These are phyloP conservation scores for Perodicticus potto DNA, from an alignment of 2,797 vertebrate genomes.

Conservation along the genomic window DNA sequence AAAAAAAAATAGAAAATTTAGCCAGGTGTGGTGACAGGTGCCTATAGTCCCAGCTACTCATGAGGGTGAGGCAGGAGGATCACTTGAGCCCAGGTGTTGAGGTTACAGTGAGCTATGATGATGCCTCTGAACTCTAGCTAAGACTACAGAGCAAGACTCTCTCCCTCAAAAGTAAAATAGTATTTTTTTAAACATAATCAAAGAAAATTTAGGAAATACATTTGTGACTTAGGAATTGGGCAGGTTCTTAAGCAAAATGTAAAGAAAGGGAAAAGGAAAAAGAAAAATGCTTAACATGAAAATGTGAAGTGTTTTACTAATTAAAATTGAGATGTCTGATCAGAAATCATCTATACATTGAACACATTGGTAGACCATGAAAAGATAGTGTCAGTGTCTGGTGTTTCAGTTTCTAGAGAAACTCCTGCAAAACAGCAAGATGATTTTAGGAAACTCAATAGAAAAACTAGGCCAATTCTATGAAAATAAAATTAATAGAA, in stretches of 20 bases:
- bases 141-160: neutral
- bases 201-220: conserved; percentile 23
- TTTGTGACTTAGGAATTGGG: neutral
- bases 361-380: neutral
- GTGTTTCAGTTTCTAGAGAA: neutral
- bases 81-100: neutral
- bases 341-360: neutral
- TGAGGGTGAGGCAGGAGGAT: neutral
- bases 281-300: neutral
- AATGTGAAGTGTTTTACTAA: neutral
- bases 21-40: neutral
- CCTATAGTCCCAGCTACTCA: neutral
- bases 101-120: neutral
- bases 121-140: too few relatives aligned
- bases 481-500: conserved; percentile 59
- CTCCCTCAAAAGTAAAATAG: neutral
- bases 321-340: neutral
- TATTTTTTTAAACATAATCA: neutral
- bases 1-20: neutral
- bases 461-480: neutral
- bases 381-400: neutral
- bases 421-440: neutral
- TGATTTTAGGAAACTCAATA: conserved; percentile 9
- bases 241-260: neutral
- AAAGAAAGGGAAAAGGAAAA: neutral